Conservation (phyloP, 1,140 invertebrate genomes). For the Thrips palmi region DNA sequence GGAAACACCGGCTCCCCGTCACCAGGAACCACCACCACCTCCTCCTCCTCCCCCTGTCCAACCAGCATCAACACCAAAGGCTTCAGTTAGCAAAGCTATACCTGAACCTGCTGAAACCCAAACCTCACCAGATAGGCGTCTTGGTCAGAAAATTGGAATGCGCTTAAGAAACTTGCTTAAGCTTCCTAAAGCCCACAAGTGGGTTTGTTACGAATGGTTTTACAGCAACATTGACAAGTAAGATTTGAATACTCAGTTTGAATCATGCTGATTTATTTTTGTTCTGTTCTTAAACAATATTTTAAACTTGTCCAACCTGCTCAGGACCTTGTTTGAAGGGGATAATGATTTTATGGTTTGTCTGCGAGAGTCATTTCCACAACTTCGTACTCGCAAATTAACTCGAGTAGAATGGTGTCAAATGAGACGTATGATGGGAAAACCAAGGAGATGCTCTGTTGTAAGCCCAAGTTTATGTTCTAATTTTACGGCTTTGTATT, state of each 20-base stretch:
- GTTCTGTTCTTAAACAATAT: constrained; percentile 10
- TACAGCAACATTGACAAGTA: constrained; percentile 92
- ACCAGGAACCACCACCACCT: no score
- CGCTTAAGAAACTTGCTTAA: constrained; percentile 89
- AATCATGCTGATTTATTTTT: constrained; percentile 12
- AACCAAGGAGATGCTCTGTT: constrained; percentile 80
- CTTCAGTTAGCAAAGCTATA: constrained; percentile 4
- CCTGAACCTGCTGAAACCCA: constrained; percentile 3
- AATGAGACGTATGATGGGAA: constrained; percentile 90
- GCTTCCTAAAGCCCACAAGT: constrained; percentile 95
- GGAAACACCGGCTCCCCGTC: no score
- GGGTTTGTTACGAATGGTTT: constrained; percentile 99
- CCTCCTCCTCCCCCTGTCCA: constrained; percentile 23
- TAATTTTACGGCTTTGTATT: constrained; percentile 2
- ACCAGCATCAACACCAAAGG: constrained; percentile 11
- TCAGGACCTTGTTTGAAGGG: constrained; percentile 75
- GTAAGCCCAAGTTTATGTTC: constrained; percentile 14
- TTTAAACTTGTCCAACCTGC: constrained; percentile 16
- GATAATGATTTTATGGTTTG: constrained; percentile 96
- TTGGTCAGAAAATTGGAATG: constrained; percentile 77
- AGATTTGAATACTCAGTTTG: constrained; percentile 22
- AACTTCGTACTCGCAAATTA: constrained; percentile 67
- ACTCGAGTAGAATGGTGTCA: constrained; percentile 90
- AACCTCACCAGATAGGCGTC: constrained; percentile 36
- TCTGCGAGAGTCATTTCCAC: constrained; percentile 85